Percentiles rank a stretch among this genome's conserved stretches.
Conservation (phyloP, 2,797 vertebrate genomes). For the Microhierax caerulescens region DNA sequence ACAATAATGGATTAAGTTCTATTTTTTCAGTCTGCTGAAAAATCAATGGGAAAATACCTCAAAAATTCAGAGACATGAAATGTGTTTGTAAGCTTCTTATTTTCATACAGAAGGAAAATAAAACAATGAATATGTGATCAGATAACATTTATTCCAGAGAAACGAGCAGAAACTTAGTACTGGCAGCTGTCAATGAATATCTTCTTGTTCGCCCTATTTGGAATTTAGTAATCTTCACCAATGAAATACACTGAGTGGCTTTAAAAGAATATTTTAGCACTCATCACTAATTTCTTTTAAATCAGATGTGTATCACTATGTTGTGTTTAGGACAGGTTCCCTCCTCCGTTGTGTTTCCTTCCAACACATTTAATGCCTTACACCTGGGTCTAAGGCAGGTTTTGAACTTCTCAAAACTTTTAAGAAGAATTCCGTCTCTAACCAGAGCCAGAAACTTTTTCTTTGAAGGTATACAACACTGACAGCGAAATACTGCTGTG, state of each 20-base stretch:
- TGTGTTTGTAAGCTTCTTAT: not conserved
- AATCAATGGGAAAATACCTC: not conserved
- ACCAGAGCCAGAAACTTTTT: not conserved
- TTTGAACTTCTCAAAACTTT: not conserved
- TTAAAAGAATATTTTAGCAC: not conserved
- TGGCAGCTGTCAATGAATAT: not conserved
- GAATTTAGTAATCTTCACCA: not conserved
- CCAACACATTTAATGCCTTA: not conserved
- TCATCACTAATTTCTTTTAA: not conserved
- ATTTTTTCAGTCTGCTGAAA: not conserved
- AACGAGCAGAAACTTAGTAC: not conserved
- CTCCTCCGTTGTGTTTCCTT: not conserved
- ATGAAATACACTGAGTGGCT: not conserved
- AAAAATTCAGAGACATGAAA: not conserved
- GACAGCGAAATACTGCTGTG: not conserved
- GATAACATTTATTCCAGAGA: not conserved
- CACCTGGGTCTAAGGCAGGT: not conserved
- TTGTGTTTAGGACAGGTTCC: not conserved
- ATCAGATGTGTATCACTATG: not conserved
- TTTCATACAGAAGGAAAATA: not conserved
- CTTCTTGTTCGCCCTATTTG: not conserved
- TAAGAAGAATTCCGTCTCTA: not conserved
- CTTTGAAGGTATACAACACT: not conserved
- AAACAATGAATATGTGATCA: not conserved
- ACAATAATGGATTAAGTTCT: not conserved